A percentile compares a stretch with the other conserved stretches of the same genome.
phyloP scores from a whole-genome alignment of 2,888 invertebrate species.

The Xanthorhoe designata region DNA sequence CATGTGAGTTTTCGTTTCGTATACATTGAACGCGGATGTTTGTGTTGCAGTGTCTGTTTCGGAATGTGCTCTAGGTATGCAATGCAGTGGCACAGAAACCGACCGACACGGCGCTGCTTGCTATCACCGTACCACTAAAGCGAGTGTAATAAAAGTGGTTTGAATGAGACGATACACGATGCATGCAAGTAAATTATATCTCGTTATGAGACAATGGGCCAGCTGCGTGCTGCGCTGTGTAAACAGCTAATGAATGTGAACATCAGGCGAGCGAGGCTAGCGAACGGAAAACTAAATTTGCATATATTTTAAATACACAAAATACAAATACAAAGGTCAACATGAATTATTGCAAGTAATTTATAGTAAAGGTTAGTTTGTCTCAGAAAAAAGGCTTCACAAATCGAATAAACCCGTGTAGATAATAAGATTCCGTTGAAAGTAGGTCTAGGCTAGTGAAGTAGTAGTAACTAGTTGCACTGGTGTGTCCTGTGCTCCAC shows the following conservation, averaged over 20 bases:
- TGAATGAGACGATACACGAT: constrained; percentile 31
- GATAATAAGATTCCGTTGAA: constrained; percentile 47
- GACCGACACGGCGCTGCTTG: constrained; percentile 2
- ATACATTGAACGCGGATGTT: constrained; percentile 44
- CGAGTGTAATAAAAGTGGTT: constrained; percentile 23
- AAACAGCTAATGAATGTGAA: constrained; percentile 31
- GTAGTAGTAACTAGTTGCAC: constrained; percentile 45
- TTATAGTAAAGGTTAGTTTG: constrained; percentile 7
- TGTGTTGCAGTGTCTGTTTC: constrained; percentile 47
- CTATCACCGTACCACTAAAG: constrained; percentile 13
- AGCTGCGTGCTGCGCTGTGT: constrained; percentile 24
- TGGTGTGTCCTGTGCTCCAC: constrained; percentile 45
- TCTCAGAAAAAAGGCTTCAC: constrained; percentile 10
- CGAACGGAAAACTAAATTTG: constrained; percentile 32
- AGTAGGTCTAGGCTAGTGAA: constrained; percentile 58
- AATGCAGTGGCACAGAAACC: constrained; percentile 7
- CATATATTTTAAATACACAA: constrained; percentile 19
- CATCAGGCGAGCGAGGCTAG: constrained; percentile 24
- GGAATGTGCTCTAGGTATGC: constrained; percentile 37
- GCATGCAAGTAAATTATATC: constrained; percentile 32
- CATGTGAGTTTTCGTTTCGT: constrained; percentile 50
- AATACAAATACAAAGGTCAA: constrained; percentile 29
- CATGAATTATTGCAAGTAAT: constrained; percentile 18
- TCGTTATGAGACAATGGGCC: constrained; percentile 29
- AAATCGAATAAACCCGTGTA: constrained; percentile 11